phyloP scores from a whole-genome alignment of 2,113 vertebrate species.

The Actinemys pallida region DNA sequence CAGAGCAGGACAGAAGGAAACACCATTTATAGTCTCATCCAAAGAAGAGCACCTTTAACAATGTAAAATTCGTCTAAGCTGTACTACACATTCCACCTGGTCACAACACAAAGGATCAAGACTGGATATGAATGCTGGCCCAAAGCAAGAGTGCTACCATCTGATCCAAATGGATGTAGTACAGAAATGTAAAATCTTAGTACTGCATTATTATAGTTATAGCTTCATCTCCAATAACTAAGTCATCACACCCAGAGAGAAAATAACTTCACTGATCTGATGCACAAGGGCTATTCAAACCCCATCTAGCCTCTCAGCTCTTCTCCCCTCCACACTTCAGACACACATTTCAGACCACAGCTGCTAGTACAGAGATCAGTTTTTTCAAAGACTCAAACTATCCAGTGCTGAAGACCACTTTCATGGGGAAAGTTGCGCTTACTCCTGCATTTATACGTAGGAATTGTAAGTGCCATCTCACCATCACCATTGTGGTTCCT shows the following conservation, averaged over 20 bases:
- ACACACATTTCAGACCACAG: not conserved
- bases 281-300: not conserved
- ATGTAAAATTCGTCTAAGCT: not conserved
- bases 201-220: not conserved
- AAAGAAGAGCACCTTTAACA: not conserved
- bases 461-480: constrained; percentile 51
- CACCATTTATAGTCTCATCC: not conserved
- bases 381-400: not conserved
- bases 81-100: not conserved
- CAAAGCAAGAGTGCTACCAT: not conserved
- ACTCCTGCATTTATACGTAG: not conserved
- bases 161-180: not conserved
- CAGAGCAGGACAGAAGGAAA: not conserved
- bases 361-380: not conserved
- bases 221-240: not conserved
- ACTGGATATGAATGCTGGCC: not conserved
- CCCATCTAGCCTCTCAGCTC: not conserved
- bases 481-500: constrained; percentile 90
- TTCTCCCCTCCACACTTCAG: not conserved
- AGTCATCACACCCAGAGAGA: not conserved
- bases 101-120: not conserved
- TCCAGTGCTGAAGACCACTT: not conserved
- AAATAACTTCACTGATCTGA: not conserved
- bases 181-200: not conserved
- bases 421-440: not conserved